Evolutionary conservation across 2,113 vertebrate species (phyloP).

Genomic region (Bothrops jararaca): DNA sequence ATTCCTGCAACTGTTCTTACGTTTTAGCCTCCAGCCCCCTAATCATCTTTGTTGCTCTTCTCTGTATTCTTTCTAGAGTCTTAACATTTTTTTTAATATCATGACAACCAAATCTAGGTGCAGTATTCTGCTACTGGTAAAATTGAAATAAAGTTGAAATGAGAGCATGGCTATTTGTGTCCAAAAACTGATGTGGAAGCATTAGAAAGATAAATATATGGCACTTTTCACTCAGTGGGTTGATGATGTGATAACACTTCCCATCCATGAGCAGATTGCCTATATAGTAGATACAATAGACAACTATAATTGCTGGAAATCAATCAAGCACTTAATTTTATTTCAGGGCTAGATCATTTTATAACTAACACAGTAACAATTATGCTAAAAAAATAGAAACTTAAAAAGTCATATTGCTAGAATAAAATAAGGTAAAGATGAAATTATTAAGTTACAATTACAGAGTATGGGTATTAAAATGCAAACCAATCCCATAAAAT

Average conservation of each 20-base stretch:
- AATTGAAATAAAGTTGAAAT: background rate
- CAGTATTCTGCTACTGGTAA: background rate
- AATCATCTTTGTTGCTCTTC: background rate
- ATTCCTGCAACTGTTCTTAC: background rate
- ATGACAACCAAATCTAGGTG: background rate
- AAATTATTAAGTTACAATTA: background rate
- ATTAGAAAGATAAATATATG: background rate
- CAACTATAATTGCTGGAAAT: slow-evolving; percentile 30
- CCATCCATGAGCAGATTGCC: background rate
- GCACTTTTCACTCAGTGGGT: background rate
- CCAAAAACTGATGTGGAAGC: background rate
- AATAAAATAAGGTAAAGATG: background rate
- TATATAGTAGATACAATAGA: slow-evolving; percentile 2
- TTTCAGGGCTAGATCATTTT: background rate
- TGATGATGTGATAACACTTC: background rate
- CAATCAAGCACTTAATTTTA: slow-evolving; percentile 22
- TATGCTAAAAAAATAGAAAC: background rate
- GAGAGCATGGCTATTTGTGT: background rate
- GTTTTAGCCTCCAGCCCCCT: background rate
- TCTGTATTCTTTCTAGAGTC: background rate
- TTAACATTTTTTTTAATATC: background rate
- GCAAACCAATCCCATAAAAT: background rate
- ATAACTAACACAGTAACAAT: background rate
- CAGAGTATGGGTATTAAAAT: background rate
- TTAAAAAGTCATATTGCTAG: background rate